These are phyloP conservation scores for Propithecus coquereli DNA, from an alignment of 2,113 vertebrate species.

Conservation along the genomic window DNA sequence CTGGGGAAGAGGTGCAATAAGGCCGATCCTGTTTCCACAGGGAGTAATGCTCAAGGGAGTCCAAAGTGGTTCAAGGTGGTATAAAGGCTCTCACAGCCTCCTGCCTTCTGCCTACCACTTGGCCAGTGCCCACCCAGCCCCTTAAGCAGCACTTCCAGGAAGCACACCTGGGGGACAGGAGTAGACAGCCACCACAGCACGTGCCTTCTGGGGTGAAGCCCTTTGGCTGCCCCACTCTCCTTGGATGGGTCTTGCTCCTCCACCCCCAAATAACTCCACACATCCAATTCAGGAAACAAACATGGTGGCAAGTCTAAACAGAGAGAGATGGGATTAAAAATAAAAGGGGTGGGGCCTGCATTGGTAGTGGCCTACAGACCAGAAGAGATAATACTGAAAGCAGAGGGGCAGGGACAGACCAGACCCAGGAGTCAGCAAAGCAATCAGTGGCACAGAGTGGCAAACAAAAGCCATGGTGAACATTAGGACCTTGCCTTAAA, in stretches of 20 bases:
- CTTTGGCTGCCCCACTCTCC: not conserved
- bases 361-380: not conserved
- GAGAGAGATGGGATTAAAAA: not conserved
- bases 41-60: not conserved
- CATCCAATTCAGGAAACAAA: conserved; percentile 24
- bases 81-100: not conserved
- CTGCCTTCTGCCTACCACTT: not conserved
- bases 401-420: not conserved
- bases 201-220: conserved; percentile 34
- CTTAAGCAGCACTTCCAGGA: not conserved
- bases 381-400: not conserved
- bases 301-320: not conserved
- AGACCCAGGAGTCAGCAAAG: not conserved
- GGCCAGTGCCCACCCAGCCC: not conserved
- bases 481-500: not conserved
- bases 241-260: conserved; percentile 9
- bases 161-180: not conserved
- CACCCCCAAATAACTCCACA: not conserved
- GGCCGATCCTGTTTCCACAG: not conserved
- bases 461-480: not conserved
- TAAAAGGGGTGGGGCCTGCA: not conserved
- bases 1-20: conserved; percentile 44
- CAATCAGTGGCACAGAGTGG: not conserved
- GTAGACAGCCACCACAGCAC: not conserved
- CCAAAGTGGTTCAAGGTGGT: not conserved